phyloP scores from a whole-genome alignment of 2,888 invertebrate species.

The Meiosimyza decipiens region DNA sequence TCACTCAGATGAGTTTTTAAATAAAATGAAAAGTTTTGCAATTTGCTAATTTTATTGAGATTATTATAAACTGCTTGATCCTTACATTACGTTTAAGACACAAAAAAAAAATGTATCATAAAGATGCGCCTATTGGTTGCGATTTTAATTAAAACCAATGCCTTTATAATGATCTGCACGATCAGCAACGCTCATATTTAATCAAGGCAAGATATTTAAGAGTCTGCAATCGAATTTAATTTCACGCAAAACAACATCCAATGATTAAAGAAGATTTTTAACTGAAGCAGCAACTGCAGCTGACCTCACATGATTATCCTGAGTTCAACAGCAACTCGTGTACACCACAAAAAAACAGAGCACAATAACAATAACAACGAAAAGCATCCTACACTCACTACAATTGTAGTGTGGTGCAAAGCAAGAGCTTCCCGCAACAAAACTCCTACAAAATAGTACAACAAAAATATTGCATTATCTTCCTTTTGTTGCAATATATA shows the following conservation, averaged over 20 bases:
- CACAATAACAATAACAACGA: not conserved
- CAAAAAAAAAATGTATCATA: too few species aligned
- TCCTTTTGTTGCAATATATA: too few species aligned
- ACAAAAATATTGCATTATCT: too few species aligned
- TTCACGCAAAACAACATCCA: not conserved
- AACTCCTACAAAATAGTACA: not conserved
- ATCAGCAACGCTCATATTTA: not conserved
- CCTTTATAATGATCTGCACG: conserved; percentile 20
- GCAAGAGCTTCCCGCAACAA: not conserved
- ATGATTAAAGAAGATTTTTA: not conserved
- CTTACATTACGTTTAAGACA: too few species aligned
- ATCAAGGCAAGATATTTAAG: conserved; percentile 1
- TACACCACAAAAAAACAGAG: not conserved
- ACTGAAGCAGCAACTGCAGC: not conserved
- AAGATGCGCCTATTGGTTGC: too few species aligned
- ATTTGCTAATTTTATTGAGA: too few species aligned
- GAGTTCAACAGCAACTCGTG: conserved; percentile 15
- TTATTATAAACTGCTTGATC: too few species aligned
- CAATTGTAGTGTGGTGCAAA: not conserved
- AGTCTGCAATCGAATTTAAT: not conserved
- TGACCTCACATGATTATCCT: conserved; percentile 27
- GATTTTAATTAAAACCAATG: conserved; percentile 20
- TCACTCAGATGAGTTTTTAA: too few species aligned
- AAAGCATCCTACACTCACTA: not conserved
- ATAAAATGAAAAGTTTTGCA: too few species aligned